Conservation (phyloP, 2,888 invertebrate species). For the Miltochrista miniata region DNA sequence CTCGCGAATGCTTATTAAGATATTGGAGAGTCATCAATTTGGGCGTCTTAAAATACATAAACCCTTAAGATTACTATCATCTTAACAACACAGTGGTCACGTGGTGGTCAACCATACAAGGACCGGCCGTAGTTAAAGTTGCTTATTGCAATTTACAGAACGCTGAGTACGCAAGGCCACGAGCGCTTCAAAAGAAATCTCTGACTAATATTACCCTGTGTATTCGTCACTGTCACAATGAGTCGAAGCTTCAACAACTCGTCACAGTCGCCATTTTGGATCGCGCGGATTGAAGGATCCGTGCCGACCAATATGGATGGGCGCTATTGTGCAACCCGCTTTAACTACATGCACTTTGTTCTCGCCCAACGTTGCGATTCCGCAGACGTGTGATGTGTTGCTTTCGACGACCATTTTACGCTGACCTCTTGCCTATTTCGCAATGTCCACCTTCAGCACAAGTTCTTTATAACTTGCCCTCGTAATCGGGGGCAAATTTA, state of each 20-base stretch:
- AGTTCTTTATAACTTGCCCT: conserved; percentile 3
- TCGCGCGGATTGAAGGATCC: conserved; percentile 33
- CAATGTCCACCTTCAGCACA: conserved; percentile 3
- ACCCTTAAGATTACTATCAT: too few relatives aligned
- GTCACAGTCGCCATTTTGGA: conserved; percentile 55
- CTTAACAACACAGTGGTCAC: too few relatives aligned
- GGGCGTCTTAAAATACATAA: too few relatives aligned
- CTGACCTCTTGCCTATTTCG: conserved; percentile 38
- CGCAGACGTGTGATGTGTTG: conserved; percentile 74
- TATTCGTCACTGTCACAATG: conserved; percentile 36
- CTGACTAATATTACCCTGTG: conserved; percentile 18
- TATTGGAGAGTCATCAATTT: too few relatives aligned
- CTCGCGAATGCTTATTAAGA: too few relatives aligned
- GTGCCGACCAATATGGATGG: conserved; percentile 66
- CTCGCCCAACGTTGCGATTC: conserved; percentile 63
- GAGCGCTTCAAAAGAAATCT: too few relatives aligned
- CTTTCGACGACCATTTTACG: conserved; percentile 48
- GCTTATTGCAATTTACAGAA: too few relatives aligned
- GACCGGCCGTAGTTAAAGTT: too few relatives aligned
- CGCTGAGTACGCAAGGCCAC: too few relatives aligned
- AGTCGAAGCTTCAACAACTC: conserved; percentile 46
- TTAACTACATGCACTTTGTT: conserved; percentile 77
- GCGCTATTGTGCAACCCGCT: conserved; percentile 58
- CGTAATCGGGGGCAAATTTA: conserved; percentile 43
- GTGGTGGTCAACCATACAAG: too few relatives aligned